These are phyloP conservation scores for Apis florea DNA, from an alignment of 1,140 invertebrate species.

Conservation along the genomic window DNA sequence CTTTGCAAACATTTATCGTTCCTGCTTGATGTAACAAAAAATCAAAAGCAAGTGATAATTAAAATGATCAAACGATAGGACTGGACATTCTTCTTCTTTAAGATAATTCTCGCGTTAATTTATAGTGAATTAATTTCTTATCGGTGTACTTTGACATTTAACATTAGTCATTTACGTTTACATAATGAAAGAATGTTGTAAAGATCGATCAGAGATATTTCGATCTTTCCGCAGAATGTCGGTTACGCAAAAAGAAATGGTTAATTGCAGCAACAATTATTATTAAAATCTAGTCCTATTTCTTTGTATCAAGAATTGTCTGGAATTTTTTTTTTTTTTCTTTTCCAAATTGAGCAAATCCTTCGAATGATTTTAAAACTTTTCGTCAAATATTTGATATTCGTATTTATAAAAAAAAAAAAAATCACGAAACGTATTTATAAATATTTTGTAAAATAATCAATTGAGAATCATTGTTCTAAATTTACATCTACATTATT, in stretches of 20 bases:
- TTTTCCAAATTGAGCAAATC: background rate
- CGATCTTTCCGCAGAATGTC: background rate
- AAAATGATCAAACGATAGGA: slow-evolving; percentile 9
- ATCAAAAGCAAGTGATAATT: background rate
- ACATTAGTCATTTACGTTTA: slow-evolving; percentile 30
- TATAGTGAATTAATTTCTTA: background rate
- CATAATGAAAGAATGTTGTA: slow-evolving; percentile 12
- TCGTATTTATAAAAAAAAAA: too few relatives aligned
- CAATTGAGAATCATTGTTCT: background rate
- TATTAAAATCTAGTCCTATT: slow-evolving; percentile 23
- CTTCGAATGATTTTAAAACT: too few relatives aligned
- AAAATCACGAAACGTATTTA: too few relatives aligned
- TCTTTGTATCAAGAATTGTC: background rate
- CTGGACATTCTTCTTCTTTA: slow-evolving; percentile 39
- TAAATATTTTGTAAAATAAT: background rate
- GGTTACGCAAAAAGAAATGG: background rate
- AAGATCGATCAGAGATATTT: slow-evolving; percentile 1
- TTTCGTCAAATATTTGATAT: too few relatives aligned
- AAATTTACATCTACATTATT: too few relatives aligned
- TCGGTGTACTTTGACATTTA: slow-evolving; percentile 23
- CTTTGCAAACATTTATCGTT: background rate
- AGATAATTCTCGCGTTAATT: background rate
- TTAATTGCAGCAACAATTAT: background rate
- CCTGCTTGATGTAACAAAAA: slow-evolving; percentile 1
- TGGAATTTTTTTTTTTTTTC: too few relatives aligned